Evolutionary conservation across 2,888 invertebrate genomes (phyloP), one percentile per base, ranked within the genome.

Genomic region (Drosophila algonquin): DNA sequence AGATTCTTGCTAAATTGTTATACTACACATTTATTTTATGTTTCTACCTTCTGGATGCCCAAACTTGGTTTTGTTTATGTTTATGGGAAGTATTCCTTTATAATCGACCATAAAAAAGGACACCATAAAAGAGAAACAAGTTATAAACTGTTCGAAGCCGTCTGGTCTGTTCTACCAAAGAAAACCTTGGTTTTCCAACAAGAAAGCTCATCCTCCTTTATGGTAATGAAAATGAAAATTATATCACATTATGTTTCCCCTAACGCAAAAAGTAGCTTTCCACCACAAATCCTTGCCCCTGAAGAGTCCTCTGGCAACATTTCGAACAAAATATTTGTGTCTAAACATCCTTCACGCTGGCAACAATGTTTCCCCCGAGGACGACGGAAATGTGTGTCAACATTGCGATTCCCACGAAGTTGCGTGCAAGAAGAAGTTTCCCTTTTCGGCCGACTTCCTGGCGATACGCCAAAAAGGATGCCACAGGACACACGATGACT

Each of bases 391-490:
- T 16, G 73, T 63, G 21, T 63, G 57, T 10, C 74, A 60, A 71
- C 75, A 72, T 73, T 48, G 65, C 54, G 24, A 32, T 48, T 50
- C 2, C 40, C 40, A n/a, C 40, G 70, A 76, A 67, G 85, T 70
- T 76, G 54, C 47, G 51, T 63, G 55, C 30, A 57, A 55, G 56
- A 59, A 73, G 63, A 65, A 65, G 73, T 73, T 76, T 60, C 60
- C 67, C 65, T 75, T 71, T 59, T 63, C 56, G 55, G 21, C 51
- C 56, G 72, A 54, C 51, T 57, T 67, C 32, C 73, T 64, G 53
- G 55, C 69, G 54, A 48, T 35, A 61, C 79, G 78, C 84, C 80
- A 80, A 89, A 81, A 89, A 90, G 89, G 82, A 87, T 84, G 79
- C 76, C 78, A 80, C 80, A 80, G 78, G 81, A 89, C 79, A 63